phyloP scores from a whole-genome alignment of 1,140 invertebrate species.

The Drosophila neocordata region DNA sequence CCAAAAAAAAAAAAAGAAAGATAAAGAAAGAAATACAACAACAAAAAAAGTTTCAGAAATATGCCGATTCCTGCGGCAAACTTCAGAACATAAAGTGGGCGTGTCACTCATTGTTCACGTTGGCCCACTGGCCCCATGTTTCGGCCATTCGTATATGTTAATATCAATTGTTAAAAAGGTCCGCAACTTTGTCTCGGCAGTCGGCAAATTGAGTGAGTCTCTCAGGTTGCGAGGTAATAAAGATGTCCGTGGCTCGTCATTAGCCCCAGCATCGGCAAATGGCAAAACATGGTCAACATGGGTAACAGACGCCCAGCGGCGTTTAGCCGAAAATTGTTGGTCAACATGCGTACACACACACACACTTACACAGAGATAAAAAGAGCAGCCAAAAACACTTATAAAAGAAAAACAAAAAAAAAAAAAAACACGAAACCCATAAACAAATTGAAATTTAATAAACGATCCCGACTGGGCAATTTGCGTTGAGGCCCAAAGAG shows the following conservation, averaged over 20 bases:
- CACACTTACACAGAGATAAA: not conserved
- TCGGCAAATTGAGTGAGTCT: not conserved
- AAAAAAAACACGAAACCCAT: not conserved
- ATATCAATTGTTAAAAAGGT: slow-evolving; percentile 19
- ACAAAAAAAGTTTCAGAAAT: not conserved
- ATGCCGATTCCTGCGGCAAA: slow-evolving; percentile 8
- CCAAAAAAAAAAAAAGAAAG: not conserved
- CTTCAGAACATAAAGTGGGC: slow-evolving; percentile 7
- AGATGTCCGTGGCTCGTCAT: slow-evolving; percentile 13
- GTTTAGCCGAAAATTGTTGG: slow-evolving; percentile 7
- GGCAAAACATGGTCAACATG: slow-evolving; percentile 5
- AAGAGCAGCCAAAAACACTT: too few relatives aligned
- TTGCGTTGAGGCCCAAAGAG: not conserved
- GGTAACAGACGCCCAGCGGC: slow-evolving; percentile 8
- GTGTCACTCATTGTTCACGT: slow-evolving; percentile 9
- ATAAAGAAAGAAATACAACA: not conserved
- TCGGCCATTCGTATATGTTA: not conserved
- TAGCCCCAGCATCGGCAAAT: too few relatives aligned
- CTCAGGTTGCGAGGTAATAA: slow-evolving; percentile 10
- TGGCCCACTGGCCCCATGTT: not conserved
- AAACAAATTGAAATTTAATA: slow-evolving; percentile 24
- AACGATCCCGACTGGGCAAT: slow-evolving; percentile 11
- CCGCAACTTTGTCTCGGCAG: not conserved
- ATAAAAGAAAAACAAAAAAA: not conserved
- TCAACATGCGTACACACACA: not conserved